Evolutionary conservation across 2,797 vertebrate species (phyloP).

Genomic region (Hoplostethus atlanticus): DNA sequence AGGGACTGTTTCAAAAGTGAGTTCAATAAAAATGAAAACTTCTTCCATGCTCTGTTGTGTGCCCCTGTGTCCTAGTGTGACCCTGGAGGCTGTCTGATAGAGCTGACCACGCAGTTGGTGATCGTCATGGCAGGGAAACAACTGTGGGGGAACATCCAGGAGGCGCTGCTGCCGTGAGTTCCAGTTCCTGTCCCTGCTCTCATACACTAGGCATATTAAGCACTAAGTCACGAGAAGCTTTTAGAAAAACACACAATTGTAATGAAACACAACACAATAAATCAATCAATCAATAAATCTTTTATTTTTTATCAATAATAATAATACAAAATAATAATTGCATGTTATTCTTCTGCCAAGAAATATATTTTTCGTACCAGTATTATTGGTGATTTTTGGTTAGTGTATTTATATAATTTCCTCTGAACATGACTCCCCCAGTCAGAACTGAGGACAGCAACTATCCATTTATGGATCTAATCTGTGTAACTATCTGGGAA

Average conservation of each 20-base stretch:
- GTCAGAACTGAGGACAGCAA: no score
- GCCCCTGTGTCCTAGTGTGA: constrained; percentile 86
- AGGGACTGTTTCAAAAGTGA: constrained; percentile 9
- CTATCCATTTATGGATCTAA: no score
- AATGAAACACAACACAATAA: not conserved
- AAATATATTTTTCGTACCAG: no score
- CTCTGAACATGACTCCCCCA: no score
- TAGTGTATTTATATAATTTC: no score
- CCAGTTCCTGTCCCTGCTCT: constrained; percentile 69
- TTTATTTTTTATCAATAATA: no score
- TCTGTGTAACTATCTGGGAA: no score
- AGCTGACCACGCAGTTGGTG: constrained; percentile 95
- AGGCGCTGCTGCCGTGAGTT: constrained; percentile 95
- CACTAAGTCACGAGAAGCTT: not conserved
- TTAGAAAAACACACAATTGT: not conserved
- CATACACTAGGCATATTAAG: not conserved
- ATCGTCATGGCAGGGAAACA: constrained; percentile 97
- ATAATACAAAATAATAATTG: no score
- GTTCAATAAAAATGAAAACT: not conserved
- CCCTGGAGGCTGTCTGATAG: constrained; percentile 94
- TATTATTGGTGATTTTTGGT: no score
- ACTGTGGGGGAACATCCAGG: constrained; percentile 94
- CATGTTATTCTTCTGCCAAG: no score
- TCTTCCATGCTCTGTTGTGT: not conserved
- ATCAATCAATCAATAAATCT: no score